phyloP scores from a whole-genome alignment of 2,113 vertebrate genomes.

The Dunckerocampus dactyliophorus region DNA sequence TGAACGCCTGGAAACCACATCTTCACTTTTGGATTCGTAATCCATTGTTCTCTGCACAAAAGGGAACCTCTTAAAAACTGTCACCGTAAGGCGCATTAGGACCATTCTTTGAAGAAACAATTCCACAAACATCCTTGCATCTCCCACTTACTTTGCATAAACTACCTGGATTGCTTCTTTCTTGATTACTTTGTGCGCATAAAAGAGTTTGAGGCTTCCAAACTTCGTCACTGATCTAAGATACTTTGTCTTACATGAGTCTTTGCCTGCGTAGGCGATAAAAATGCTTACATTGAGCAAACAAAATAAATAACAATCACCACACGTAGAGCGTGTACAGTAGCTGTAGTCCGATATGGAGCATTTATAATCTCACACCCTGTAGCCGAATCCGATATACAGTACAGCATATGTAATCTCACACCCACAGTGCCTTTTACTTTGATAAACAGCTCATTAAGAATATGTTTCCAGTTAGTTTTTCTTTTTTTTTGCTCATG shows the following conservation, averaged over 20 bases:
- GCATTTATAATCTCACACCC: constrained; percentile 14
- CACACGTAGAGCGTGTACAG: constrained; percentile 18
- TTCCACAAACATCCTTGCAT: not conserved
- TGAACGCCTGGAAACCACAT: too few relatives aligned
- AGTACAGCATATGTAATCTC: constrained; percentile 15
- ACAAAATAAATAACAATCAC: constrained; percentile 6
- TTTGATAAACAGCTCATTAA: constrained; percentile 63
- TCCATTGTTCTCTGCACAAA: too few relatives aligned
- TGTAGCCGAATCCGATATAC: too few relatives aligned
- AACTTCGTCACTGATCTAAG: constrained; percentile 22
- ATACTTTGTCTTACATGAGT: constrained; percentile 14
- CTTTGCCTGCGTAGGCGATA: constrained; percentile 20
- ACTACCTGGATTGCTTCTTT: not conserved
- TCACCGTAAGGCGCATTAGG: not conserved
- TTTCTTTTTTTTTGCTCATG: constrained; percentile 41
- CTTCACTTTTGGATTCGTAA: too few relatives aligned
- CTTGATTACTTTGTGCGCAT: constrained; percentile 9
- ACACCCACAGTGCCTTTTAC: constrained; percentile 46
- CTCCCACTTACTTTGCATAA: constrained; percentile 4
- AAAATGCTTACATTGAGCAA: constrained; percentile 14
- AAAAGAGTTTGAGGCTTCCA: constrained; percentile 10
- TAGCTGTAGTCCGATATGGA: constrained; percentile 14
- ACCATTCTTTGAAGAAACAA: not conserved
- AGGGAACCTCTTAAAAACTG: too few relatives aligned
- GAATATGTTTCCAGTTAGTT: constrained; percentile 33